Percentiles rank a stretch among this genome's conserved stretches.
Conservation (phyloP, 2,797 vertebrate genomes). For the Enteromius fasciolatus region DNA sequence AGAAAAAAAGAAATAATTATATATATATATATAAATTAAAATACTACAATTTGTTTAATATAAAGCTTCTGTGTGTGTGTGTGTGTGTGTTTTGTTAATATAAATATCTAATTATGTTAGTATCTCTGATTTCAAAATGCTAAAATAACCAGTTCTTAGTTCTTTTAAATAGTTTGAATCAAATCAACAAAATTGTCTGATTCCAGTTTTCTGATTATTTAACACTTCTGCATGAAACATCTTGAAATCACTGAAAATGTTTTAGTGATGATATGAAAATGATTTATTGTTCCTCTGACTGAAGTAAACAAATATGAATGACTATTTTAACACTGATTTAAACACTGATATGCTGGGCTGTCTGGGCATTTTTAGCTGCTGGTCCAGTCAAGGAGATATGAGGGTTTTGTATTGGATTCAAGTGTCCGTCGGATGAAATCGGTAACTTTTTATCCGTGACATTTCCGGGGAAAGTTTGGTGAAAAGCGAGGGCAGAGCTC, state of each 20-base stretch:
- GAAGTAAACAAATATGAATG: not conserved
- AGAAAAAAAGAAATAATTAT: too few species aligned
- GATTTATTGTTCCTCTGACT: not conserved
- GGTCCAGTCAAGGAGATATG: not conserved
- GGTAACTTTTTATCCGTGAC: slow-evolving; percentile 17
- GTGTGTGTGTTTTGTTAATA: too few species aligned
- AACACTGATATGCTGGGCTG: not conserved
- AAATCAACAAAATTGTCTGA: too few species aligned
- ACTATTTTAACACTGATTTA: not conserved
- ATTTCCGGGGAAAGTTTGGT: slow-evolving; percentile 12
- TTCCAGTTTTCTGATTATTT: not conserved
- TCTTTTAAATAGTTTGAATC: too few species aligned
- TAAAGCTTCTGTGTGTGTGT: too few species aligned
- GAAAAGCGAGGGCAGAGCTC: not conserved
- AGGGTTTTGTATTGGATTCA: not conserved
- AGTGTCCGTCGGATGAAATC: slow-evolving; percentile 3
- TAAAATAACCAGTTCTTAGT: too few species aligned
- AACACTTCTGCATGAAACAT: too few species aligned
- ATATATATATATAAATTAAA: too few species aligned
- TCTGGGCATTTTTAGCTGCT: not conserved
- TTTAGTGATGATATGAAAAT: not conserved
- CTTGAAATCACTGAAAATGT: not conserved
- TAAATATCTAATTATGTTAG: too few species aligned
- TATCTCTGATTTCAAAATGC: too few species aligned
- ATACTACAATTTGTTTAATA: too few species aligned